Evolutionary conservation across 2,888 invertebrate species (phyloP), one percentile per base, ranked within the genome.

Genomic region (Drosophila testacea): DNA sequence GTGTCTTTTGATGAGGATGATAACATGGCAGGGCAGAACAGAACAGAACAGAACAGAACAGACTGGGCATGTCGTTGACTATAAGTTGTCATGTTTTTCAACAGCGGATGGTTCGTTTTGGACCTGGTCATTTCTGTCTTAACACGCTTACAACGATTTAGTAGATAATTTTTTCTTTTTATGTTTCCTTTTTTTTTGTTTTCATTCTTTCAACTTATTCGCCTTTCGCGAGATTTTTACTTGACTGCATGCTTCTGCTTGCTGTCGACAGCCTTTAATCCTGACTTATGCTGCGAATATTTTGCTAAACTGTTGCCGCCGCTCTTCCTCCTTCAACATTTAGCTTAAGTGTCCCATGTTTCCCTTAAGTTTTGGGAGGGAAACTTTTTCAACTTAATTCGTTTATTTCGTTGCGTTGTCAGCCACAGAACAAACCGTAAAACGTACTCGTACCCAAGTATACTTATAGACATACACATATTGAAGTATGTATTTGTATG

Each of bases 211-310:
- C 50, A 77, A 70, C 42, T 67, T 77, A 47, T 65, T 62, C 63
- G 61, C 68, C 51, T 83, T 71, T 63, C 57, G 52, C 68, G 71
- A 59, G 65, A 69, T 73, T 74, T 79, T 69, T 67, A 66, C 67
- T 81, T 59, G 75, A 83, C 69, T 81, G 63, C 72, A 56, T 54
- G 44, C 48, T 67, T 47, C 47, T 44, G 60, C 55, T 56, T 61
- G 50, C 59, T 57, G 56, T 67, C 51, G 47, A 62, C 42, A 44
- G 38, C 32, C 65, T 81, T 84, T 84, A 87, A 87, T 85, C 85
- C 87, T 70, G 84, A 89, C 89, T 89, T 87, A 77, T 88, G 84
- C 87, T 87, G 74, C 73, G 72, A 69, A 84, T 79, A 88, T 87
- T 84, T 88, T 73, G 73, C 77, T 84, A 79, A 88, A 87, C 87